A percentile compares a stretch with the other conserved stretches of the same genome.
Conservation (phyloP, 2,113 vertebrate genomes). For the Helogale parvula region DNA sequence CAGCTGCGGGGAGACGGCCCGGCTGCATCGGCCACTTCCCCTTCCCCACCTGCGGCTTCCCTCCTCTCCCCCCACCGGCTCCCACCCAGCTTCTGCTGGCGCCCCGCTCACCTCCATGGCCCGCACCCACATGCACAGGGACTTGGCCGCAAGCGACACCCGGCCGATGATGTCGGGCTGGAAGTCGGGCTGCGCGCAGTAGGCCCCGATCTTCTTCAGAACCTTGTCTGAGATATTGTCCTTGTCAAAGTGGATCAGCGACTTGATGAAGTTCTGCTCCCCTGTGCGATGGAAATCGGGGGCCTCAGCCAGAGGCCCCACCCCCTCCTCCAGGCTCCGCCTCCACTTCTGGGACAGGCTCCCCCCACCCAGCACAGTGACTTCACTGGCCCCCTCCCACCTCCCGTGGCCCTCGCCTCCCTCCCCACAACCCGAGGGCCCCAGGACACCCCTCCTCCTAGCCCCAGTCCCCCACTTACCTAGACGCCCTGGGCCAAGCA, state of each 20-base stretch:
- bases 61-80: background rate
- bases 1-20: slow-evolving; percentile 80
- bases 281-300: slow-evolving; percentile 80
- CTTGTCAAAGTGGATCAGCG: slow-evolving; percentile 93
- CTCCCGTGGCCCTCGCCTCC: too few species aligned
- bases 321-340: too few species aligned
- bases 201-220: slow-evolving; percentile 90
- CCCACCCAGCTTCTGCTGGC: background rate
- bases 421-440: too few species aligned
- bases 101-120: slow-evolving; percentile 91
- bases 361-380: too few species aligned
- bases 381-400: too few species aligned
- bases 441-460: too few species aligned
- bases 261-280: slow-evolving; percentile 93
- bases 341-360: too few species aligned
- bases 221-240: slow-evolving; percentile 93
- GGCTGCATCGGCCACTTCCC: background rate
- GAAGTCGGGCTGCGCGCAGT: slow-evolving; percentile 91
- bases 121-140: slow-evolving; percentile 95
- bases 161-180: slow-evolving; percentile 92
- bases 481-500: too few species aligned
- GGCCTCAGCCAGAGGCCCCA: background rate
- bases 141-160: slow-evolving; percentile 92
- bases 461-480: too few species aligned
- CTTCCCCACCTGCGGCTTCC: too few species aligned